Conservation (phyloP, 2,888 invertebrate genomes). For the Rugalucina vietnamica region DNA sequence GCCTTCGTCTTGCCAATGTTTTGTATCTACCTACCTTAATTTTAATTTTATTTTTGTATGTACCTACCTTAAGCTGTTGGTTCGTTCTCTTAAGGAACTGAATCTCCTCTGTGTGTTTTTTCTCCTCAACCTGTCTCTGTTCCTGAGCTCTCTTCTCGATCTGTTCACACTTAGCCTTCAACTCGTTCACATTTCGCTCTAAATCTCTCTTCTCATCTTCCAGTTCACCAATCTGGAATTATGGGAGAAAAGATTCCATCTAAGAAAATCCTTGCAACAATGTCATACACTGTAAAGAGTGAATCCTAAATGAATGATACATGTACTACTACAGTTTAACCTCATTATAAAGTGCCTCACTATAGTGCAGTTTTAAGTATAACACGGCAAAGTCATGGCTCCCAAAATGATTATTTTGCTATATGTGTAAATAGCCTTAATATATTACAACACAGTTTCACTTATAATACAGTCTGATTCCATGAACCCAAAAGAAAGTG, state of each 20-base stretch:
- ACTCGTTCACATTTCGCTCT: constrained; percentile 88
- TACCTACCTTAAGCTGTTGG: constrained; percentile 92
- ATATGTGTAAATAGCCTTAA: no score
- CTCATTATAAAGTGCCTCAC: no score
- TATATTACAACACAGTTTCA: no score
- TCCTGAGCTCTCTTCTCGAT: constrained; percentile 86
- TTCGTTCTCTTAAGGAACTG: constrained; percentile 97
- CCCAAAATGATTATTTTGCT: neutral
- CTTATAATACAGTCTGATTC: no score
- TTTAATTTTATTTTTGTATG: neutral
- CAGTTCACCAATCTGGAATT: constrained; percentile 85
- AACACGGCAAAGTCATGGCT: no score
- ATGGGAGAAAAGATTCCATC: no score
- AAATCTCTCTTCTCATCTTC: constrained; percentile 90
- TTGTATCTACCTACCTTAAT: neutral
- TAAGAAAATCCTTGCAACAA: no score
- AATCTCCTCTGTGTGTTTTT: constrained; percentile 96
- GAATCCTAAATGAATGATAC: no score
- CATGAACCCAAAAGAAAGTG: no score
- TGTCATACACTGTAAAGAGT: no score
- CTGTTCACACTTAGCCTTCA: constrained; percentile 84
- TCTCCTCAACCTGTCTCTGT: constrained; percentile 94
- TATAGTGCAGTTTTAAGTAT: no score
- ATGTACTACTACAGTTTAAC: no score
- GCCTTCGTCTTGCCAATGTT: neutral